Evolutionary conservation across 2,888 invertebrate genomes (phyloP).

Genomic region (Coenonympha glycerion): DNA sequence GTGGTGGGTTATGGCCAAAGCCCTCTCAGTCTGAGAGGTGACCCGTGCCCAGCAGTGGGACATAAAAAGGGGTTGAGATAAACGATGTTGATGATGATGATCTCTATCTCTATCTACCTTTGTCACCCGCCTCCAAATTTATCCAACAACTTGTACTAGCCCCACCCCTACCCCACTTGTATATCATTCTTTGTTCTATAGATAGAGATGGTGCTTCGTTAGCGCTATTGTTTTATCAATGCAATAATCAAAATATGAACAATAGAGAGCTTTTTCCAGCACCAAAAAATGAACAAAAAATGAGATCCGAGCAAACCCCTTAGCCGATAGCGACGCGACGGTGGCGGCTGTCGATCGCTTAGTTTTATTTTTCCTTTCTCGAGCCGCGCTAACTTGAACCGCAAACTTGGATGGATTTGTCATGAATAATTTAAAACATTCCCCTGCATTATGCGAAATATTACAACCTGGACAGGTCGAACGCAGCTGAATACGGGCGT

Average conservation of each 20-base stretch:
- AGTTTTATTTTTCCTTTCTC: constrained; percentile 48
- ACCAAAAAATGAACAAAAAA: not conserved
- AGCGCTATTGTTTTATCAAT: not conserved
- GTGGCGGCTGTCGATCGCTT: constrained; percentile 31
- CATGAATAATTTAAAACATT: constrained; percentile 67
- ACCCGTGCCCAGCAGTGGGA: no score
- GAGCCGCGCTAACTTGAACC: constrained; percentile 42
- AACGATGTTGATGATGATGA: no score
- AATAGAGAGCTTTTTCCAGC: constrained; percentile 2
- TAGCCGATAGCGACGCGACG: constrained; percentile 33
- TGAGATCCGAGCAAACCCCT: no score
- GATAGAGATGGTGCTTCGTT: not conserved
- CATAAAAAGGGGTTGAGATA: no score
- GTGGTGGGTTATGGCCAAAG: no score
- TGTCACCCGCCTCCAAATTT: no score
- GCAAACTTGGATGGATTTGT: constrained; percentile 55
- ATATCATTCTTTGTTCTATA: not conserved
- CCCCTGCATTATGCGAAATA: constrained; percentile 47
- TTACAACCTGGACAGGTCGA: constrained; percentile 34
- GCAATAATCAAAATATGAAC: not conserved
- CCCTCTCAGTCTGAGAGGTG: no score
- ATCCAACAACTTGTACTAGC: no score
- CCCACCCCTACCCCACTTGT: no score
- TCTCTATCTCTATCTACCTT: no score
- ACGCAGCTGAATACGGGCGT: constrained; percentile 15